phyloP scores from a whole-genome alignment of 1,140 invertebrate genomes.

The Drosophila virilis region DNA sequence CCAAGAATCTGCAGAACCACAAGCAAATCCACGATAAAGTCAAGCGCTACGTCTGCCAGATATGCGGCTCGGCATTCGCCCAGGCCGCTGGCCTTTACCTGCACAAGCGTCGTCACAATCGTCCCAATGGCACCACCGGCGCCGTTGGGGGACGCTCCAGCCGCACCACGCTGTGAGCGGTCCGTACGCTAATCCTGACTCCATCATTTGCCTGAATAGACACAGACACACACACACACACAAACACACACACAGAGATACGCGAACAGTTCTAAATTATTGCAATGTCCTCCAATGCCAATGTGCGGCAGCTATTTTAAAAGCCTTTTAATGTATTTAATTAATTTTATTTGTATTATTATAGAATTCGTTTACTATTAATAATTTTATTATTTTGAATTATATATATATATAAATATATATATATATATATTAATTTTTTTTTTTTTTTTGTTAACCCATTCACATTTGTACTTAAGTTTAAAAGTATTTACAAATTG shows the following conservation, averaged over 20 bases:
- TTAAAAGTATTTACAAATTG: conserved; percentile 38
- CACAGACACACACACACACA: neutral
- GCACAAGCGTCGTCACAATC: conserved; percentile 85
- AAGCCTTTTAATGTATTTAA: conserved; percentile 6
- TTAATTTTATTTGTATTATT: conserved; percentile 19
- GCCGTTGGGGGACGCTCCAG: conserved; percentile 58
- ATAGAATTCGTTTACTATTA: neutral
- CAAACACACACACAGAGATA: too few species aligned
- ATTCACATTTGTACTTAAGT: conserved; percentile 41
- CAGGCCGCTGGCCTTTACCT: conserved; percentile 84
- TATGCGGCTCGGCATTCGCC: conserved; percentile 85
- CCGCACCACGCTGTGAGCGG: conserved; percentile 61
- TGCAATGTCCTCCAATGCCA: conserved; percentile 39
- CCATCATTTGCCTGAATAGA: neutral
- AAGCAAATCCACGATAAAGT: conserved; percentile 85
- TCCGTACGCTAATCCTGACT: neutral
- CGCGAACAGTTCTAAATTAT: conserved; percentile 27
- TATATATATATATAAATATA: neutral
- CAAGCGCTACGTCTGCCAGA: conserved; percentile 82
- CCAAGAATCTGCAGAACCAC: conserved; percentile 80
- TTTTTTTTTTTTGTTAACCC: neutral
- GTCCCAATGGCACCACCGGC: conserved; percentile 61
- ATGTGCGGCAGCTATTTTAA: conserved; percentile 37
- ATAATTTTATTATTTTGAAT: conserved; percentile 7
- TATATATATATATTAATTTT: neutral